A percentile compares a stretch with the other conserved stretches of the same genome.
phyloP scores from a whole-genome alignment of 2,797 vertebrate genomes.

The Pyrocephalus nanus region DNA sequence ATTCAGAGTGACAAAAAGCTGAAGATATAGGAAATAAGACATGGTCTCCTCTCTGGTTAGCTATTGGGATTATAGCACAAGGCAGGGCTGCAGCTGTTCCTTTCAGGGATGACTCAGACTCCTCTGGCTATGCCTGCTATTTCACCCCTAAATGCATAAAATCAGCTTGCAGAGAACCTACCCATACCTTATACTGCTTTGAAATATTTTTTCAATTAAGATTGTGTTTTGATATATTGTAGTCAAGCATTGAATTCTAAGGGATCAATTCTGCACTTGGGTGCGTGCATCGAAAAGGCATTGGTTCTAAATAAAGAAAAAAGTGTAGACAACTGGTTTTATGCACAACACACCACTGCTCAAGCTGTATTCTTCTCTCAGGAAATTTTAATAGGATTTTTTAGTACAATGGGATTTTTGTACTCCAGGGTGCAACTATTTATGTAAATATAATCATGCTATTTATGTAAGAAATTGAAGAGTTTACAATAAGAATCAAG shows the following conservation, averaged over 20 bases:
- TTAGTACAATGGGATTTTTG: conserved; percentile 48
- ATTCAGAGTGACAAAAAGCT: background rate
- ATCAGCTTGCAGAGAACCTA: background rate
- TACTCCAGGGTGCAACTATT: conserved; percentile 51
- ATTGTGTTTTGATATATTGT: background rate
- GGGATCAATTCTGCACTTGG: background rate
- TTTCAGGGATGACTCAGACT: background rate
- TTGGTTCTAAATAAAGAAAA: background rate
- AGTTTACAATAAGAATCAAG: conserved; percentile 60
- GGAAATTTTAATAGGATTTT: conserved; percentile 53
- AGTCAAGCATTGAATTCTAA: background rate
- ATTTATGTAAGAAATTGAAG: conserved; percentile 52
- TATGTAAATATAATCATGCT: conserved; percentile 25
- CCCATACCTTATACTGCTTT: background rate
- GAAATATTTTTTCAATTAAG: background rate
- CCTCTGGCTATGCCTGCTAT: background rate
- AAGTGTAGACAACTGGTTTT: background rate
- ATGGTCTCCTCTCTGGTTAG: background rate
- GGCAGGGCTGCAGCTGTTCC: background rate
- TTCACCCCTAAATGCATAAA: background rate
- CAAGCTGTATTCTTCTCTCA: background rate
- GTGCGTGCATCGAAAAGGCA: background rate
- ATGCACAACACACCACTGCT: background rate
- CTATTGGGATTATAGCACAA: background rate
- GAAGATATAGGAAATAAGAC: background rate